Conservation (phyloP, 2,113 vertebrate species). For the Galbula dea region DNA sequence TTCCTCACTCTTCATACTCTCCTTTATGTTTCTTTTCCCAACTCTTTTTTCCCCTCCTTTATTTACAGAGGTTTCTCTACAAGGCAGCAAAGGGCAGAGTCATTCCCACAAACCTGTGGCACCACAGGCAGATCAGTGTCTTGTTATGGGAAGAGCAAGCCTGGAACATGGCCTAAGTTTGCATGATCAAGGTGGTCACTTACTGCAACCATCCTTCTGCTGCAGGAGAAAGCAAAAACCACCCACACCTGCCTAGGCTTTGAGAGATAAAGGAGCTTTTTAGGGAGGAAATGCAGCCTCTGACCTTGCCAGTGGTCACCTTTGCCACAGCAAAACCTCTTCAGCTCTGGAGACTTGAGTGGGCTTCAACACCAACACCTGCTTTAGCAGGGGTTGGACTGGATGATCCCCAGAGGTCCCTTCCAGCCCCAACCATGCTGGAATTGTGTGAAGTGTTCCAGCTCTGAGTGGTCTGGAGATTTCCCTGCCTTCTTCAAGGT, state of each 20-base stretch:
- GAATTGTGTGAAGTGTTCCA: no score
- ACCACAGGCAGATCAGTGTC: rapidly evolving
- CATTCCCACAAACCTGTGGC: rapidly evolving
- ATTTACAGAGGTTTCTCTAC: rapidly evolving
- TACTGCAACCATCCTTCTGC: rapidly evolving
- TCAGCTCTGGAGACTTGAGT: background rate
- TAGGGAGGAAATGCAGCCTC: background rate
- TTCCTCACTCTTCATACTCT: background rate
- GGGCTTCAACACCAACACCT: background rate
- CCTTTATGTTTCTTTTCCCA: rapidly evolving
- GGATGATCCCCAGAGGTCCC: no score
- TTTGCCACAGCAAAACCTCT: background rate
- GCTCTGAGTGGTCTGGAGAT: background rate
- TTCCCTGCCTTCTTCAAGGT: background rate
- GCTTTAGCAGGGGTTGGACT: no score
- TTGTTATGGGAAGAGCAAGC: rapidly evolving
- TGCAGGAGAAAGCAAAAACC: background rate
- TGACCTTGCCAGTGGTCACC: background rate
- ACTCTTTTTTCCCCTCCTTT: rapidly evolving
- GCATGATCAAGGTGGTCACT: rapidly evolving
- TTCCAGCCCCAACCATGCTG: no score
- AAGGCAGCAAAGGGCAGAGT: background rate
- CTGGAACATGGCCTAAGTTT: rapidly evolving
- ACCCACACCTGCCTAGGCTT: rapidly evolving
- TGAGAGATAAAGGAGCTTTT: background rate